Conservation (phyloP, 2,888 invertebrate species). For the Fragum sueziense region DNA sequence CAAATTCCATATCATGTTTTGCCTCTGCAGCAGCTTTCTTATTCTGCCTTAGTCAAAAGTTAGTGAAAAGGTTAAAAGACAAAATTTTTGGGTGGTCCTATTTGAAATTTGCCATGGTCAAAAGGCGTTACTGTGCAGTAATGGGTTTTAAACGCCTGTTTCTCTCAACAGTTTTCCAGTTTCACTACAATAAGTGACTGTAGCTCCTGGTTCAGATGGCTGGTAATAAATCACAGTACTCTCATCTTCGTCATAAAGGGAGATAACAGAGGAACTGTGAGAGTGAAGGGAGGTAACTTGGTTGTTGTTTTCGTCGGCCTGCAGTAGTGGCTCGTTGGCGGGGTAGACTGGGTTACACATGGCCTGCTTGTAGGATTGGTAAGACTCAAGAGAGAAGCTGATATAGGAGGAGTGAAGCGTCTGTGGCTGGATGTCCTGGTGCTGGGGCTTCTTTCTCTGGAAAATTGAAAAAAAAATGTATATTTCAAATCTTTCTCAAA, state of each 20-base stretch:
- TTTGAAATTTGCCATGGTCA: too few relatives aligned
- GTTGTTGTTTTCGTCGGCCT: constrained; percentile 32
- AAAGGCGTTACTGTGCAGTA: too few relatives aligned
- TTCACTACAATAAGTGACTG: constrained; percentile 35
- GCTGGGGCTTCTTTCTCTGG: constrained; percentile 21
- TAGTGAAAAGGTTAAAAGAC: too few relatives aligned
- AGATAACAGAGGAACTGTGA: constrained; percentile 53
- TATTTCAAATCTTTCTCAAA: too few relatives aligned
- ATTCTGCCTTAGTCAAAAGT: too few relatives aligned
- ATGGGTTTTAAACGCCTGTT: constrained; percentile 45
- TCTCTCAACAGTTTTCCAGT: constrained; percentile 38
- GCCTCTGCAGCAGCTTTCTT: too few relatives aligned
- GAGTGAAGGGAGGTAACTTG: constrained; percentile 47
- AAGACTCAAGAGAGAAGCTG: constrained; percentile 36
- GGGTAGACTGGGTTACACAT: constrained; percentile 55
- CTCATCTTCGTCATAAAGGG: constrained; percentile 47
- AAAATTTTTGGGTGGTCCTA: too few relatives aligned
- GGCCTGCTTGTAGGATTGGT: constrained; percentile 59
- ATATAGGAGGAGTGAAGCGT: constrained; percentile 12
- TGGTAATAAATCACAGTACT: constrained; percentile 45
- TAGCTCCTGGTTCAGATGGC: constrained; percentile 47
- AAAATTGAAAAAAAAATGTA: not conserved
- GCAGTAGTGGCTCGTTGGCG: constrained; percentile 34
- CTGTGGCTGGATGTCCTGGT: constrained; percentile 7
- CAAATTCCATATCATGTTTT: too few relatives aligned